Evolutionary conservation across 2,888 invertebrate species (phyloP).

Genomic region (Tachina lurida): DNA sequence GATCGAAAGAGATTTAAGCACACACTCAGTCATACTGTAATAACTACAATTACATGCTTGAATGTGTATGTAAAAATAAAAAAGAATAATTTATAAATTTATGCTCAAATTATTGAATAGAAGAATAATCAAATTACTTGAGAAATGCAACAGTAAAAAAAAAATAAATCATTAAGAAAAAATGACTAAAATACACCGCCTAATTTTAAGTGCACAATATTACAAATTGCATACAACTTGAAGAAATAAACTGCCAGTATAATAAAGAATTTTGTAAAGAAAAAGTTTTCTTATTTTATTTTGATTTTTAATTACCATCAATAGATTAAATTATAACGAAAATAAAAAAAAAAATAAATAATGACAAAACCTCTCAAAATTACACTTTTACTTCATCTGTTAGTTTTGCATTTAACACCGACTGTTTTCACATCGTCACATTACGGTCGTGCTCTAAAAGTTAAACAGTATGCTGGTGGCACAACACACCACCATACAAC

Average conservation of each 20-base stretch:
- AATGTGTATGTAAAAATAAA: not conserved
- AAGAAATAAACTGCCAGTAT: not conserved
- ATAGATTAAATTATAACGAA: slow-evolving; percentile 24
- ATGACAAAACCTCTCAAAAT: slow-evolving; percentile 58
- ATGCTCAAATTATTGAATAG: slow-evolving; percentile 15
- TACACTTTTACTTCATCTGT: slow-evolving; percentile 58
- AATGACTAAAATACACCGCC: slow-evolving; percentile 11
- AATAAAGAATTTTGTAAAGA: slow-evolving; percentile 12
- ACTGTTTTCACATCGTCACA: slow-evolving; percentile 44
- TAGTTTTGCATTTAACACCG: slow-evolving; percentile 62
- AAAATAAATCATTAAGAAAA: slow-evolving; percentile 4
- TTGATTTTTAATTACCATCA: slow-evolving; percentile 30
- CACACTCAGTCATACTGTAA: not conserved
- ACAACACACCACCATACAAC: slow-evolving; percentile 49
- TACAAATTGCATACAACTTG: slow-evolving; percentile 12
- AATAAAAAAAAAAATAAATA: slow-evolving; percentile 42
- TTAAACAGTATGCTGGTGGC: slow-evolving; percentile 64
- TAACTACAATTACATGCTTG: not conserved
- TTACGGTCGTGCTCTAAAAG: slow-evolving; percentile 62
- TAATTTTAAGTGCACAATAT: slow-evolving; percentile 18
- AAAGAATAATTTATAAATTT: not conserved
- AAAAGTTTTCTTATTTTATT: not conserved
- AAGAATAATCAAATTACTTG: not conserved
- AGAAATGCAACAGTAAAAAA: not conserved
- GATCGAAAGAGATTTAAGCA: not conserved